Percentiles rank a stretch among this genome's conserved stretches.
Conservation (phyloP, 2,797 vertebrate genomes). For the Halcyon chelicuti region DNA sequence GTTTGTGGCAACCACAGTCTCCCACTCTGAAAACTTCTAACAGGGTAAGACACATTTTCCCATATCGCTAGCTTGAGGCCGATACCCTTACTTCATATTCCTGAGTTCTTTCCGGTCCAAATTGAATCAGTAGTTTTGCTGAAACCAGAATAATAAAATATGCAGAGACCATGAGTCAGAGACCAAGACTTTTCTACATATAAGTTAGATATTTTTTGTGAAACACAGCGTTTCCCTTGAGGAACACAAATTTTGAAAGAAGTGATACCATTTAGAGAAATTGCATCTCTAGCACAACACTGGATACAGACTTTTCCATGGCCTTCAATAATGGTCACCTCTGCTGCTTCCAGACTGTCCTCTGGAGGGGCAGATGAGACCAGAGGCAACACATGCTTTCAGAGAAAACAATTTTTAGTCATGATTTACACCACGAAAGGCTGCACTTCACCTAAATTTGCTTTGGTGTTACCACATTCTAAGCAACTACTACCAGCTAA, state of each 20-base stretch:
- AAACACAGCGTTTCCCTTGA: not conserved
- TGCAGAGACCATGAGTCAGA: not conserved
- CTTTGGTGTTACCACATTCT: not conserved
- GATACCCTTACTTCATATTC: not conserved
- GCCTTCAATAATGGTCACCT: not conserved
- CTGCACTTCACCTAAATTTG: not conserved
- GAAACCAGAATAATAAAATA: not conserved
- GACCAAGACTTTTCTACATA: not conserved
- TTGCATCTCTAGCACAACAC: not conserved
- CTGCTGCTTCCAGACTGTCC: not conserved
- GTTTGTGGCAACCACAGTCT: not conserved
- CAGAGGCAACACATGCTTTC: accelerated
- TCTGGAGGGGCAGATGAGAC: not conserved
- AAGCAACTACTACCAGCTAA: not conserved
- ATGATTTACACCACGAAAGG: not conserved
- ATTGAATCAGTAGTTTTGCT: not conserved
- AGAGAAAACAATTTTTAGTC: not conserved
- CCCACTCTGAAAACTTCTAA: not conserved
- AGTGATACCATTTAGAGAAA: not conserved
- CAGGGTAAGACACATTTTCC: not conserved
- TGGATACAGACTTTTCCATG: not conserved
- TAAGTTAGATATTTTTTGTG: not conserved
- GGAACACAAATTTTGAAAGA: not conserved
- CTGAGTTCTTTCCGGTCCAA: not conserved
- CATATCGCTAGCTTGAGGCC: not conserved